Evolutionary conservation across 2,113 vertebrate species (phyloP).

Genomic region (Notothenia rossii): DNA sequence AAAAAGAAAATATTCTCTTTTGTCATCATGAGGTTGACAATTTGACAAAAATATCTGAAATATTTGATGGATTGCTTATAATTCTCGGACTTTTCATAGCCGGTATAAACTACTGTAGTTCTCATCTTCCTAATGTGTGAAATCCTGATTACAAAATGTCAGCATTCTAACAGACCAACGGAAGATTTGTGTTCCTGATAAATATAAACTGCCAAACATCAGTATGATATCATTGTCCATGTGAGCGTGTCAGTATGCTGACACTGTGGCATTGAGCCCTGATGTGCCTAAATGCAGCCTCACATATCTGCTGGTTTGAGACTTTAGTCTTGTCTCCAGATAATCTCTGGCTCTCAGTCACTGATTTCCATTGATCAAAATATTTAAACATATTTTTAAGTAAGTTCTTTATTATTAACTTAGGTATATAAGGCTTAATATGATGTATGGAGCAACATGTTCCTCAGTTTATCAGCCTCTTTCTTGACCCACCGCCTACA

Average conservation of each 20-base stretch:
- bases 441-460: background rate
- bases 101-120: background rate
- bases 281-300: background rate
- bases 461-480: background rate
- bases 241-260: background rate
- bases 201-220: background rate
- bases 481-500: background rate
- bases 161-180: background rate
- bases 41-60: background rate
- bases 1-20: background rate
- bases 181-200: background rate
- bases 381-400: background rate
- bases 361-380: background rate
- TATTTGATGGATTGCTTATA: background rate
- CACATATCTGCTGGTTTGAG: background rate
- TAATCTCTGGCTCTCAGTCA: background rate
- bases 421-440: background rate
- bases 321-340: background rate
- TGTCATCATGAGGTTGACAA: background rate
- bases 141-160: background rate
- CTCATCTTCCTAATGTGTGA: background rate
- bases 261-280: background rate
- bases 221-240: background rate
- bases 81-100: background rate
- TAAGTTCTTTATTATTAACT: background rate